Percentiles rank a stretch among this genome's conserved stretches.
Evolutionary conservation across 1,140 invertebrate genomes (phyloP).

Genomic region (Aphidius ervi): DNA sequence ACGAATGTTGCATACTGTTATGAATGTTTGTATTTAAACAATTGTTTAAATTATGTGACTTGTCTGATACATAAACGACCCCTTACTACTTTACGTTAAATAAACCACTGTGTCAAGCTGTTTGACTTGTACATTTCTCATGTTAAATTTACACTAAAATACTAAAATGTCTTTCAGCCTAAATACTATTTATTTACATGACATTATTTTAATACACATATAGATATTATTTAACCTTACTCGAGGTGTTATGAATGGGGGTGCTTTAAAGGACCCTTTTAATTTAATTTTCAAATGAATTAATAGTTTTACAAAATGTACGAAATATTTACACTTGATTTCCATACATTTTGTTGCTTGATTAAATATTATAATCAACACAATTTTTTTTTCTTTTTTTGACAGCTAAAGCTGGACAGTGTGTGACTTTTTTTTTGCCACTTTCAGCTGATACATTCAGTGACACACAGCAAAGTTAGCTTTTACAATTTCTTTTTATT

Average conservation of each 20-base stretch:
- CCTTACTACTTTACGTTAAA: slow-evolving; percentile 22
- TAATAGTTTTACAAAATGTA: slow-evolving; percentile 23
- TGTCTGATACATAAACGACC: background rate
- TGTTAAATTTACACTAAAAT: slow-evolving; percentile 24
- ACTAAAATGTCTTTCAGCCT: background rate
- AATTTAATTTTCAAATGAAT: slow-evolving; percentile 37
- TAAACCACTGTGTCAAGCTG: slow-evolving; percentile 47
- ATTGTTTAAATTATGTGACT: background rate
- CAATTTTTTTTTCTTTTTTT: no score
- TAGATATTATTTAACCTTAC: slow-evolving; percentile 6
- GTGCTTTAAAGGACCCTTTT: slow-evolving; percentile 38
- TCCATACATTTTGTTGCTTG: no score
- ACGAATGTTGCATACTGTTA: no score
- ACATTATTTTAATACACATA: no score
- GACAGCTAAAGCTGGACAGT: no score
- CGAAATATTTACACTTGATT: background rate
- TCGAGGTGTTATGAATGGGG: slow-evolving; percentile 37
- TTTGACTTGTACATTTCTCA: slow-evolving; percentile 51
- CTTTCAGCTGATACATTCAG: no score
- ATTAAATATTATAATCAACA: no score
- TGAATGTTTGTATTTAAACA: no score
- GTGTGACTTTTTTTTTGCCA: no score
- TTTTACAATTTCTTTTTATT: no score
- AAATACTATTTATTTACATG: slow-evolving; percentile 1
- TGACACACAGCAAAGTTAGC: no score